A percentile compares a stretch with the other conserved stretches of the same genome.
These are phyloP conservation scores for Empidonax traillii DNA, from an alignment of 2,113 vertebrate genomes.

Conservation along the genomic window DNA sequence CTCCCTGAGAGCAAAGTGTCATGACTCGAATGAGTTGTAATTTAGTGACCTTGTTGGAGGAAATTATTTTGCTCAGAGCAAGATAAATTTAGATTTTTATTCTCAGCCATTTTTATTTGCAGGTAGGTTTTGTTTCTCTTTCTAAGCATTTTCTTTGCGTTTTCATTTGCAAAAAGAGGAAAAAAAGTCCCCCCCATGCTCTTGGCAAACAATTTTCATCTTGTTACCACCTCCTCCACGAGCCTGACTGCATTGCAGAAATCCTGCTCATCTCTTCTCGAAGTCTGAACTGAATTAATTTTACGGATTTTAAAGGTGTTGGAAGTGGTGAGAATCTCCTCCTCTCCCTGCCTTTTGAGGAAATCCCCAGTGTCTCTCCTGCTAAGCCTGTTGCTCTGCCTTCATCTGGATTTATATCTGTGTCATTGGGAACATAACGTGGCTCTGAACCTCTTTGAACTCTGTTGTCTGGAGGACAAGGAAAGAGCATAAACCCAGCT, in stretches of 20 bases:
- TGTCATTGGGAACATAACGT: not conserved
- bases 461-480: not conserved
- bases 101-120: not conserved
- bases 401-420: not conserved
- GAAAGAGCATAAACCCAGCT: not conserved
- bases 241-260: not conserved
- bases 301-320: not conserved
- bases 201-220: not conserved
- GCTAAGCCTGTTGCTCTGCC: not conserved
- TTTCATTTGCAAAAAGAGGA: not conserved
- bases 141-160: not conserved
- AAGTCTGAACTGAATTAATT: not conserved
- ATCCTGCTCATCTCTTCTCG: not conserved
- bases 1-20: not conserved
- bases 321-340: not conserved
- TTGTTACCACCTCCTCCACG: rapidly evolving
- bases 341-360: not conserved
- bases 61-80: not conserved
- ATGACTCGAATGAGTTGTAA: not conserved
- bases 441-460: not conserved
- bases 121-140: not conserved
- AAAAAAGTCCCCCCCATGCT: not conserved
- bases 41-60: not conserved
- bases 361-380: not conserved
- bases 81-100: not conserved